A percentile compares a stretch with the other conserved stretches of the same genome.
Evolutionary conservation across 2,113 vertebrate genomes (phyloP).

Genomic region (Danionella cerebrum): DNA sequence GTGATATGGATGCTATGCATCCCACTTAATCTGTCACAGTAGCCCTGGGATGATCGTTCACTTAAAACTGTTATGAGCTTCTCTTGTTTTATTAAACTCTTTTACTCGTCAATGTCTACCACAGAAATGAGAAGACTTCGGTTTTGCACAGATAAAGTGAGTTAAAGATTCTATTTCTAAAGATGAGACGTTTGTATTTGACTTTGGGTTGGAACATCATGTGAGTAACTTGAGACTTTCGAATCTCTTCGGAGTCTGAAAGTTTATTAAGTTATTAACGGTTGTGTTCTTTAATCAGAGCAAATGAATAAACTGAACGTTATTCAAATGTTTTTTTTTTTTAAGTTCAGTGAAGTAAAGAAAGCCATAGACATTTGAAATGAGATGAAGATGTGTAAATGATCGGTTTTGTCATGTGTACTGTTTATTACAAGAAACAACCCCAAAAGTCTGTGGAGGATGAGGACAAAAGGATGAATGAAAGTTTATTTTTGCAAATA

Average conservation of each 20-base stretch:
- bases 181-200: no score
- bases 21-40: conserved; percentile 16
- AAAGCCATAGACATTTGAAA: neutral
- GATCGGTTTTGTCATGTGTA: neutral
- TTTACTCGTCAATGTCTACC: no score
- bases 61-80: neutral
- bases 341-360: neutral
- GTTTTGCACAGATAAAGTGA: no score
- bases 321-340: no score
- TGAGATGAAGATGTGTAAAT: neutral
- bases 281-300: neutral
- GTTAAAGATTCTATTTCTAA: no score
- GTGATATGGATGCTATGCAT: conserved; percentile 38
- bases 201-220: no score
- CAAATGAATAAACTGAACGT: no score
- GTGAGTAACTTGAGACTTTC: no score
- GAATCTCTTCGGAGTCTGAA: neutral
- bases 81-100: no score
- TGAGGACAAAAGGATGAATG: neutral
- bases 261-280: neutral
- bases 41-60: neutral
- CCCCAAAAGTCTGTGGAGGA: neutral
- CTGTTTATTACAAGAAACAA: neutral
- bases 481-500: neutral
- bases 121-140: no score